Evolutionary conservation across 2,888 invertebrate species (phyloP).

Genomic region (Tortrix viridana): DNA sequence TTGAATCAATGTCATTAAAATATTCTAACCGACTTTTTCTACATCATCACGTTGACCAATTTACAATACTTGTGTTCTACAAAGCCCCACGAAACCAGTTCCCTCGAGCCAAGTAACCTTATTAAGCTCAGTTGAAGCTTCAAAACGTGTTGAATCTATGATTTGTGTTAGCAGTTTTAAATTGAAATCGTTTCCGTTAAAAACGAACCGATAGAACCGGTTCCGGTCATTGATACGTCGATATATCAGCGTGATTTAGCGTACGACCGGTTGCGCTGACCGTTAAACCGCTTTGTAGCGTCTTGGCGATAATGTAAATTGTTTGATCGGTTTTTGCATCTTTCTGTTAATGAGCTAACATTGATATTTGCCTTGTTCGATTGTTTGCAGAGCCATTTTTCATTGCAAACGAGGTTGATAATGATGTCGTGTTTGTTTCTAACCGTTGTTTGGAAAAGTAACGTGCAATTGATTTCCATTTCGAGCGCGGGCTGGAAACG

Average conservation of each 20-base stretch:
- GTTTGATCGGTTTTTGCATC: constrained; percentile 59
- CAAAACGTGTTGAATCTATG: constrained; percentile 48
- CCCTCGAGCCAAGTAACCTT: constrained; percentile 38
- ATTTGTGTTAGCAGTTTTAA: constrained; percentile 58
- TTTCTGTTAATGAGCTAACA: constrained; percentile 58
- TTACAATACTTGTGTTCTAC: constrained; percentile 55
- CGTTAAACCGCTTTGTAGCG: constrained; percentile 68
- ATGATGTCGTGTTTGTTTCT: constrained; percentile 13
- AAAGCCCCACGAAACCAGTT: constrained; percentile 49
- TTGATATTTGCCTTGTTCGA: constrained; percentile 45
- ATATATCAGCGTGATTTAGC: constrained; percentile 50
- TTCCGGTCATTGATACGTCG: constrained; percentile 56
- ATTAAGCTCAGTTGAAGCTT: constrained; percentile 35
- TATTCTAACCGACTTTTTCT: constrained; percentile 61
- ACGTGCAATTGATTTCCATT: constrained; percentile 35
- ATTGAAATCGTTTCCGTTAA: constrained; percentile 50
- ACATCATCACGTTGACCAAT: constrained; percentile 51
- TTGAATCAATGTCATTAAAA: constrained; percentile 42
- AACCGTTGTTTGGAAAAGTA: constrained; percentile 31
- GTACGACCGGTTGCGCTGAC: constrained; percentile 62
- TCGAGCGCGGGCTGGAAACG: constrained; percentile 40
- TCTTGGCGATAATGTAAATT: constrained; percentile 56
- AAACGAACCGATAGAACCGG: constrained; percentile 49
- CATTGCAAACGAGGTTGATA: constrained; percentile 25
- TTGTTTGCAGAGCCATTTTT: constrained; percentile 27